A percentile compares a stretch with the other conserved stretches of the same genome.
Evolutionary conservation across 2,113 vertebrate genomes (phyloP).

Genomic region (Pholis gunnellus): DNA sequence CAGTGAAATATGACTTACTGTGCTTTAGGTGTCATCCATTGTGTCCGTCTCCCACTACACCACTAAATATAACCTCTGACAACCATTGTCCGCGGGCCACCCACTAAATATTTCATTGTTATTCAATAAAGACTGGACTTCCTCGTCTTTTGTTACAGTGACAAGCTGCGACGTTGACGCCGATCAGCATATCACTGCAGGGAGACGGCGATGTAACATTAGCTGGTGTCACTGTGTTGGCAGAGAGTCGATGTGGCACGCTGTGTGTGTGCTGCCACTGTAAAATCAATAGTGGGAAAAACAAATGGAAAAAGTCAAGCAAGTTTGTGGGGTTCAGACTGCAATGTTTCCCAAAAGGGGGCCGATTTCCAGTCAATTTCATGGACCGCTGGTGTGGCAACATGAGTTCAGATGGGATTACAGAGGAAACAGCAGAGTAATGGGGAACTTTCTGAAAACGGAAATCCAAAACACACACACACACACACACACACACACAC

Average conservation of each 20-base stretch:
- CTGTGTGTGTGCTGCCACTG: constrained; percentile 36
- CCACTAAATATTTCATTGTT: constrained; percentile 71
- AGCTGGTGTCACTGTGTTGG: constrained; percentile 38
- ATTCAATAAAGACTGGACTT: constrained; percentile 53
- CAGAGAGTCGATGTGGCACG: constrained; percentile 39
- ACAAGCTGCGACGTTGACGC: constrained; percentile 45
- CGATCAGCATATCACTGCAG: constrained; percentile 53
- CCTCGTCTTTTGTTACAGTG: constrained; percentile 50
- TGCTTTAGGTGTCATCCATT: constrained; percentile 57
- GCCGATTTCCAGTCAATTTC: constrained; percentile 73
- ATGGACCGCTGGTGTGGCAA: constrained; percentile 69
- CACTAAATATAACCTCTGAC: constrained; percentile 78
- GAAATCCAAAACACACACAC: constrained; percentile 8
- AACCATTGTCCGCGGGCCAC: constrained; percentile 49
- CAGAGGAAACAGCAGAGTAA: constrained; percentile 47
- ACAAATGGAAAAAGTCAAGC: constrained; percentile 54
- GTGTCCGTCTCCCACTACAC: constrained; percentile 53
- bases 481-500: constrained; percentile 25
- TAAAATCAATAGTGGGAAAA: constrained; percentile 53
- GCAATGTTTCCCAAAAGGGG: constrained; percentile 38
- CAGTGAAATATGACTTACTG: constrained; percentile 76
- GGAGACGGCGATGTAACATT: constrained; percentile 44
- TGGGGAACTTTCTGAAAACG: constrained; percentile 10
- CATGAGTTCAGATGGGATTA: constrained; percentile 46
- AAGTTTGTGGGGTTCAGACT: constrained; percentile 48